Percentiles rank a stretch among this genome's conserved stretches.
These are phyloP conservation scores for Erpobdella octoculata DNA, from an alignment of 2,888 invertebrate species.

Conservation along the genomic window DNA sequence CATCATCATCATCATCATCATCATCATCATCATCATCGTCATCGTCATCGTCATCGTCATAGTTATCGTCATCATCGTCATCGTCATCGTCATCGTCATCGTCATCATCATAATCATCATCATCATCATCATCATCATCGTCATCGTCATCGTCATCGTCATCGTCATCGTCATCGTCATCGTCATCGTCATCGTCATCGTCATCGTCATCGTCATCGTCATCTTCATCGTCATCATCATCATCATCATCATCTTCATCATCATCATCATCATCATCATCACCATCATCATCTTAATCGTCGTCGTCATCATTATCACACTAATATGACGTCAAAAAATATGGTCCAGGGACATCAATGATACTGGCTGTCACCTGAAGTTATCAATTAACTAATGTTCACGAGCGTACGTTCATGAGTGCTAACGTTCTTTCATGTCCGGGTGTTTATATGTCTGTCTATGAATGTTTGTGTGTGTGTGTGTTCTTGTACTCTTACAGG, in stretches of 20 bases:
- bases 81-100: conserved; percentile 23
- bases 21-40: conserved; percentile 25
- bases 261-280: conserved; percentile 18
- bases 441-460: too few relatives aligned
- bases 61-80: conserved; percentile 29
- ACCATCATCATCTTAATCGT: conserved; percentile 32
- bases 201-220: conserved; percentile 33
- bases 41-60: background rate
- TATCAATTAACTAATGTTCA: too few relatives aligned
- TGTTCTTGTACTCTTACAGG: too few relatives aligned
- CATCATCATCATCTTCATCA: conserved; percentile 20
- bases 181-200: conserved; percentile 32
- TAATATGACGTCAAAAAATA: too few relatives aligned
- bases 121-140: conserved; percentile 14
- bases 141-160: conserved; percentile 29
- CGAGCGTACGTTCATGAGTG: too few relatives aligned
- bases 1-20: conserved; percentile 22
- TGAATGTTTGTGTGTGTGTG: too few relatives aligned
- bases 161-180: conserved; percentile 32
- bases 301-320: conserved; percentile 33
- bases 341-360: too few relatives aligned
- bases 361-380: too few relatives aligned
- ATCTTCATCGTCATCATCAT: conserved; percentile 29
- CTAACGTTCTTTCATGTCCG: too few relatives aligned
- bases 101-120: conserved; percentile 14